Evolutionary conservation across 2,797 vertebrate genomes (phyloP).

Genomic region (Sylvilagus floridanus): DNA sequence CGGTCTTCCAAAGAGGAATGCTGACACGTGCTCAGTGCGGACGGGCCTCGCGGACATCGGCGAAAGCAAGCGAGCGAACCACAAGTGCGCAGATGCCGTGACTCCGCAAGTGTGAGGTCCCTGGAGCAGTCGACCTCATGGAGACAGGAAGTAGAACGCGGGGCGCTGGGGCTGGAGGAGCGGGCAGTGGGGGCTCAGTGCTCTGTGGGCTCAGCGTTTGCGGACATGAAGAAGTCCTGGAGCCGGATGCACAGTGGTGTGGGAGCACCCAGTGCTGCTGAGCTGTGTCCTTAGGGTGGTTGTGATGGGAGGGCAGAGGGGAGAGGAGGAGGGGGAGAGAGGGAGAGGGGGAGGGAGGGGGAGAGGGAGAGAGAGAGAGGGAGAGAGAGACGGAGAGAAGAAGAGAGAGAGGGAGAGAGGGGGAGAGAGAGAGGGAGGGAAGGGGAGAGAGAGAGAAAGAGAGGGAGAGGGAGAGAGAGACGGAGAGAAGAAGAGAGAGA

Average conservation of each 20-base stretch:
- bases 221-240: not conserved
- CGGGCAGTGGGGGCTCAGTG: accelerated
- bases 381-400: too few species aligned
- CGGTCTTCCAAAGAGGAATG: not conserved
- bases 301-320: too few species aligned
- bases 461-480: not conserved
- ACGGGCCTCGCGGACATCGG: accelerated
- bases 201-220: not conserved
- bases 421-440: too few species aligned
- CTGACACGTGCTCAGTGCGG: accelerated
- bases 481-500: too few species aligned
- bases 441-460: too few species aligned
- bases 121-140: not conserved
- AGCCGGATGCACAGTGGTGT: not conserved
- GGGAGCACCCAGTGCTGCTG: not conserved
- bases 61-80: not conserved
- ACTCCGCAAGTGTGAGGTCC: not conserved
- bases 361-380: too few species aligned
- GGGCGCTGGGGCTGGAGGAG: too few species aligned
- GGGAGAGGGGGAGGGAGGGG: too few species aligned
- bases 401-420: too few species aligned
- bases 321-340: too few species aligned
- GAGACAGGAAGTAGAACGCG: accelerated
- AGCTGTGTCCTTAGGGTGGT: not conserved
- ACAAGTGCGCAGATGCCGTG: accelerated